Evolutionary conservation across 2,888 invertebrate genomes (phyloP), one percentile per base, ranked within the genome.

Genomic region (Saturnia japonica): DNA sequence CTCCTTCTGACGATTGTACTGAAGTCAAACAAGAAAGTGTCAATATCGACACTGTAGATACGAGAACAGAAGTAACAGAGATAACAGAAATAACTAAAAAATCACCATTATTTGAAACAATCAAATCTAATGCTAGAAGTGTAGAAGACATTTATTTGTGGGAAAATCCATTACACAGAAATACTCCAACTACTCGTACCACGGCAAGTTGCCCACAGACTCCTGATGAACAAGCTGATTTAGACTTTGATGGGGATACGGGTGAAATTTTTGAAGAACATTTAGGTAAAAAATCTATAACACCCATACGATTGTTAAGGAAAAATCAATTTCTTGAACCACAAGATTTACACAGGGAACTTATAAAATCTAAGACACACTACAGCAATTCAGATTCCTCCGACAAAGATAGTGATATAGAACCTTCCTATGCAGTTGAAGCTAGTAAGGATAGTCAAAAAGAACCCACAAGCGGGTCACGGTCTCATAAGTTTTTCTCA

Each of bases 121-220:
- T 87, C 11, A 90, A 88, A 75, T 88, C 86, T 4, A 91, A 88
- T 75, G 93, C 93, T 0, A 88, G 94, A 77, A 95, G 95, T 75
- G 95, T 94, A 14, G 95, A 96, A 73, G 96, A 96, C 78, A 96
- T 97, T 68, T 97, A 96, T 82, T 86, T 97, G 40, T 97, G 97
- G 97, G 97, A 97, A 85, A 97, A 97, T 91, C 97, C 97, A 0
- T 86, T 97, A 54, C 96, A 96, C 80, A 91, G 95, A 77, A 94
- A 94, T 73, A 95, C 91, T 1, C 87, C 90, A 45, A 88, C 88
- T 79, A 84, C 95, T 82, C 75, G 95, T 84, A 84, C 89, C 64
- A 83, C 93, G 75, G 87, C 91, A 1, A 90, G 91, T 76, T 93
- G 94, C 72, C 95, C 95, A 4, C 95, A 95, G 69, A 96, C 96